Percentiles rank a stretch among this genome's conserved stretches.
phyloP scores from a whole-genome alignment of 2,797 vertebrate genomes.

The Avahi laniger region DNA sequence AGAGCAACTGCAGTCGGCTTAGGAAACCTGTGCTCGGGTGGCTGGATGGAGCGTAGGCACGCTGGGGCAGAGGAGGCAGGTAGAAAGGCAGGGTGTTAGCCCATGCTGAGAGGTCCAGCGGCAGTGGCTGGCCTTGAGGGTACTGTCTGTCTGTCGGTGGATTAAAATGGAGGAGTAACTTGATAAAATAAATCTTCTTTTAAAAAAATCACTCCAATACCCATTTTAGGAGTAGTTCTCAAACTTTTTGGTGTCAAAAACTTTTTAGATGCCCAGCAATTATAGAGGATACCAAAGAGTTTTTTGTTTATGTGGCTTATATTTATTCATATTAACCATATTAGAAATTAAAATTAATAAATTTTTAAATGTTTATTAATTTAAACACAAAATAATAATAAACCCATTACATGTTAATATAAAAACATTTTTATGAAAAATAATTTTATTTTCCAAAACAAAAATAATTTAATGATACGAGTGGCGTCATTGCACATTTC shows the following conservation, averaged over 20 bases:
- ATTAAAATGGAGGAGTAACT: neutral
- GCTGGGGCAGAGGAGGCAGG: neutral
- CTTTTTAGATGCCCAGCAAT: neutral
- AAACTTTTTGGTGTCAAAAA: neutral
- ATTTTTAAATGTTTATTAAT: neutral
- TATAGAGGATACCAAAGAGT: neutral
- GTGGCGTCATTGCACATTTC: neutral
- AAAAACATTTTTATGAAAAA: neutral
- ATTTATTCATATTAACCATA: neutral
- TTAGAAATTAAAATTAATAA: neutral
- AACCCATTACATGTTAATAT: neutral
- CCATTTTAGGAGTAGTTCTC: neutral
- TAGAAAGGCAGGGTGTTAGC: neutral
- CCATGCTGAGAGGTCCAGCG: neutral
- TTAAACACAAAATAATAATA: neutral
- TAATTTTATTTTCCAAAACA: neutral
- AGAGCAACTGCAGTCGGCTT: neutral
- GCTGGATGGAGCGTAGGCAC: neutral
- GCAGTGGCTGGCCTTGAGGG: neutral
- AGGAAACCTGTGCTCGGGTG: neutral
- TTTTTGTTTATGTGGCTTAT: neutral
- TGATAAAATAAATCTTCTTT: neutral
- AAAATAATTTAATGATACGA: neutral
- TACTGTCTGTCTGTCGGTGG: neutral
- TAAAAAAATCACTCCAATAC: neutral